phyloP scores from a whole-genome alignment of 1,140 invertebrate species.

The Dolichoris vasculosae region DNA sequence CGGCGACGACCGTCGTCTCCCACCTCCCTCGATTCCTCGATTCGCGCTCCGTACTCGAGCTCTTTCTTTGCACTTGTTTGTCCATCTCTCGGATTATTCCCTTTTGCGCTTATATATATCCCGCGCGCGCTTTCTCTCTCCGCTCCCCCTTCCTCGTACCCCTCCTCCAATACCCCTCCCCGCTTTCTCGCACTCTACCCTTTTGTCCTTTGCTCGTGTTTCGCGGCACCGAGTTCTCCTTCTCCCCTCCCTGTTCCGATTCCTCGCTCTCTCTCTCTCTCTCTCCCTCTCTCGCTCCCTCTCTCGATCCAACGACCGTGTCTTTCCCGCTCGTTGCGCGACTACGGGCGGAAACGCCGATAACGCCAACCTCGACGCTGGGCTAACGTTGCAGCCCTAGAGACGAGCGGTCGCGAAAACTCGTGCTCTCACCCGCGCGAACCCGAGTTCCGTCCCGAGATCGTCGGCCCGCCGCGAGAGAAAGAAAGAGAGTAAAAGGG shows the following conservation, averaged over 20 bases:
- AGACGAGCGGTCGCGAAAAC: neutral
- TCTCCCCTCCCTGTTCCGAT: conserved; percentile 43
- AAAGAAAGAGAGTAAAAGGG: too few relatives aligned
- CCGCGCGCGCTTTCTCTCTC: neutral
- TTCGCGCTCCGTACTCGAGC: neutral
- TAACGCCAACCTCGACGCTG: conserved; percentile 44
- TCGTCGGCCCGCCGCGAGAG: too few relatives aligned
- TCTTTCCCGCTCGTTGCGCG: conserved; percentile 10
- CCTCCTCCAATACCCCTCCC: conserved; percentile 16
- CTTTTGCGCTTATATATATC: neutral
- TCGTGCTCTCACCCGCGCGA: neutral
- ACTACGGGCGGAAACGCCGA: conserved; percentile 34
- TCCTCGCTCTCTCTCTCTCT: conserved; percentile 6
- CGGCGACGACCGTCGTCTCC: conserved; percentile 4
- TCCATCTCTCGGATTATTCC: conserved; percentile 47
- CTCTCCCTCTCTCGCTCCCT: too few relatives aligned
- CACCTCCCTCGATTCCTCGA: neutral
- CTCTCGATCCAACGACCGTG: too few relatives aligned
- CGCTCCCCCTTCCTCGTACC: conserved; percentile 52
- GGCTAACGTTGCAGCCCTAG: conserved; percentile 29
- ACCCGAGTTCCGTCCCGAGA: too few relatives aligned
- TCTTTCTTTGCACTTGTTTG: neutral
- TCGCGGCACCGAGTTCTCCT: conserved; percentile 25
- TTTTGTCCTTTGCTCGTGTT: conserved; percentile 35
- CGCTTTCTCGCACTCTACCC: neutral